phyloP scores from a whole-genome alignment of 92 coral and sea anemone species.

The Paramuricea clavata region DNA sequence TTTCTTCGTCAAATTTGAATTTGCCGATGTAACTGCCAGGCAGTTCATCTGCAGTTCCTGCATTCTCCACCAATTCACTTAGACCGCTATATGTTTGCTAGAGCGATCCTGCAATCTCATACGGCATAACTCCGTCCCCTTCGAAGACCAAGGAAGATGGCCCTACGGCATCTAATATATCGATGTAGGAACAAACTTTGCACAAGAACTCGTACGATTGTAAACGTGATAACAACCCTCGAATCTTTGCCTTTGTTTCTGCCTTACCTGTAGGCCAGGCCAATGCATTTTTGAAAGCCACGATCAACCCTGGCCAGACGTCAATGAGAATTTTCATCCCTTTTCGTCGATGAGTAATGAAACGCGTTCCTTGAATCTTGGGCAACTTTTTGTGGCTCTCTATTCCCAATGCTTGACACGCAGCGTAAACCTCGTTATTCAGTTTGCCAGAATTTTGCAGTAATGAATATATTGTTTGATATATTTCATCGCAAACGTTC shows the following conservation, averaged over 20 bases:
- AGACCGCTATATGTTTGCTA: no score
- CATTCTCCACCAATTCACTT: neutral
- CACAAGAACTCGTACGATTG: no score
- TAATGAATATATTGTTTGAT: slow-evolving; percentile 12
- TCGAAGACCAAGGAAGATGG: slow-evolving; percentile 15
- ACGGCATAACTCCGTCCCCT: no score
- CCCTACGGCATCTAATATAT: slow-evolving; percentile 8
- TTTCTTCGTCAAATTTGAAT: slow-evolving; percentile 9
- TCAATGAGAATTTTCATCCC: slow-evolving; percentile 12
- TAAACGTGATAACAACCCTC: neutral
- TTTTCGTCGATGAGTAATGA: slow-evolving; percentile 15
- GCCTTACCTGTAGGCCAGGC: slow-evolving; percentile 13
- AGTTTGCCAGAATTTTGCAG: slow-evolving; percentile 16
- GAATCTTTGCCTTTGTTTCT: slow-evolving; percentile 18
- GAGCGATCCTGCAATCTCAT: no score
- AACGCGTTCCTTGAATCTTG: slow-evolving; percentile 17
- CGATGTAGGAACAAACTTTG: neutral
- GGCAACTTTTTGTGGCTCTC: slow-evolving; percentile 1
- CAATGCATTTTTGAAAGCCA: neutral
- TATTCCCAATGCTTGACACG: neutral
- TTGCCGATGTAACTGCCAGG: slow-evolving; percentile 9
- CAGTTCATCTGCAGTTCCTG: no score
- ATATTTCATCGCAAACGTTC: slow-evolving; percentile 10
- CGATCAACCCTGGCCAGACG: slow-evolving; percentile 11
- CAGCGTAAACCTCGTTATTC: neutral